Evolutionary conservation across 2,797 vertebrate species (phyloP), one percentile per base, ranked within the genome.

Genomic region (Trachurus trachurus): DNA sequence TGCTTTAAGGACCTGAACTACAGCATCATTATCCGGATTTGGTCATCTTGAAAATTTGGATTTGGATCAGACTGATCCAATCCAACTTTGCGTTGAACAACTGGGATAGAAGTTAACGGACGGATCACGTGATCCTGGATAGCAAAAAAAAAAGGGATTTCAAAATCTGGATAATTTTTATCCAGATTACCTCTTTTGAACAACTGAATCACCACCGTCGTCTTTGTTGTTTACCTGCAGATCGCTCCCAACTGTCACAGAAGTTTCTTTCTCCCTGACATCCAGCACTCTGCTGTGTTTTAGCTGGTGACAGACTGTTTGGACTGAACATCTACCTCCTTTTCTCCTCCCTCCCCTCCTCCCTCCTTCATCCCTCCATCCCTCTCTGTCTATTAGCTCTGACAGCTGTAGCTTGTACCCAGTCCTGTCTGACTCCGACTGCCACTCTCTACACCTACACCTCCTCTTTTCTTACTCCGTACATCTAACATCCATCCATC

Each of bases 361-460:
- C 5, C 10, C 45, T 70, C 71, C 37, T 69, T 74, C 73, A 22
- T 85, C 72, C 71, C 37, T 69, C 76, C 73, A 22, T 85, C 79
- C 60, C 57, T 74, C 80, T 62, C 86, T 53, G 82, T 88, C 89
- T 92, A 90, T 94, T 92, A 93, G 85, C 78, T 0, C 78, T 91
- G 93, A 92, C 93, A 92, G 90, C 81, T 26, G 3, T 8, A 47
- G 73, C 82, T 84, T 88, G 85, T 89, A 81, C 62, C 1, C 6
- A 86, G 53, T 66, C 71, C 78, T 66, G 81, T 78, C 73, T 76
- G 83, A 69, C 61, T 67, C 71, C 68, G 9, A 53, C 84, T 76
- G 74, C 63, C 71, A 58, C 81, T 70, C 54, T 66, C 49, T 1
- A 0, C 59, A 64, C 13, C 67, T 8, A 26, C 63, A 45, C n/a